These are phyloP conservation scores for Glareola pratincola DNA, from an alignment of 2,113 vertebrate species.

Conservation along the genomic window DNA sequence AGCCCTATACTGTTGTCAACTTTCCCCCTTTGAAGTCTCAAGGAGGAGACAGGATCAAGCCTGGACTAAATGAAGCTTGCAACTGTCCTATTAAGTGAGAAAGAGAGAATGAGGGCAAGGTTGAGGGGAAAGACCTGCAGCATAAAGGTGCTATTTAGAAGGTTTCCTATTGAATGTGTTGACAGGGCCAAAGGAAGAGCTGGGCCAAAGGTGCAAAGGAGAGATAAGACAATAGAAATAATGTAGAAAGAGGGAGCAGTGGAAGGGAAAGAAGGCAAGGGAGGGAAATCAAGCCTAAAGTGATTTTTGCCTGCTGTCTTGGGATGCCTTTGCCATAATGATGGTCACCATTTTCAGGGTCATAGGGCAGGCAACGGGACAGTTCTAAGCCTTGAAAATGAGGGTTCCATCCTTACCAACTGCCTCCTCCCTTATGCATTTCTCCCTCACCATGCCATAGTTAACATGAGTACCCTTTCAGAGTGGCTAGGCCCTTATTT, in stretches of 20 bases:
- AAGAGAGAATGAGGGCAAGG: not conserved
- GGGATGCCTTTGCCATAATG: not conserved
- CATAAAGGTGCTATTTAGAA: fast-evolving
- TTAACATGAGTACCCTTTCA: not conserved
- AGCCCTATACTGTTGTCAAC: not conserved
- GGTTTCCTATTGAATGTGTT: not conserved
- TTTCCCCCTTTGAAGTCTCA: not conserved
- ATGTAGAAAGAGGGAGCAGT: not conserved
- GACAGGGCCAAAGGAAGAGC: not conserved
- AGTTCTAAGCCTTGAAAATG: not conserved
- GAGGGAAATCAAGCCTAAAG: not conserved
- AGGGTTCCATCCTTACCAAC: not conserved
- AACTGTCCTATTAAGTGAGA: not conserved
- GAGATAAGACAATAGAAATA: not conserved
- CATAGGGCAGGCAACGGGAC: not conserved
- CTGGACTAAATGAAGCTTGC: not conserved
- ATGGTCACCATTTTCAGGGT: not conserved
- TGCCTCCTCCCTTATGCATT: not conserved
- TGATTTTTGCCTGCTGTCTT: not conserved
- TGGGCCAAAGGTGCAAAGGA: not conserved
- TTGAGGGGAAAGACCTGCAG: not conserved
- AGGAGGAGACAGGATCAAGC: not conserved
- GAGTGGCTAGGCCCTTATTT: not conserved
- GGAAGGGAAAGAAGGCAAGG: not conserved
- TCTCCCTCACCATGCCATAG: not conserved